Percentiles rank a stretch among this genome's conserved stretches.
Conservation (phyloP, 2,113 vertebrate species). For the Cranoglanis bouderius region DNA sequence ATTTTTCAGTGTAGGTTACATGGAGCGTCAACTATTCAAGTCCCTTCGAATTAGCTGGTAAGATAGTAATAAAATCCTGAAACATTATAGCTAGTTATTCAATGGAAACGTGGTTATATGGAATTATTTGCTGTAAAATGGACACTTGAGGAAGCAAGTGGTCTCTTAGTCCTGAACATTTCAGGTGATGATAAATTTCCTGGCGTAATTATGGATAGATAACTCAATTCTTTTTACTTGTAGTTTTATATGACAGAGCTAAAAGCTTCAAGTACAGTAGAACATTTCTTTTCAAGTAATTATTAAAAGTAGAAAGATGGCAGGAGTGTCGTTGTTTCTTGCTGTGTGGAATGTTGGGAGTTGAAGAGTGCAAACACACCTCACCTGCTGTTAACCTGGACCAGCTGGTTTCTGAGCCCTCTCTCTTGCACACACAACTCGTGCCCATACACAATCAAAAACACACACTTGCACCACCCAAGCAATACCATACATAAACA, state of each 20-base stretch:
- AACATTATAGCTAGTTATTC: not conserved
- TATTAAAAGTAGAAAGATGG: not conserved
- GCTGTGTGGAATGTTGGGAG: not conserved
- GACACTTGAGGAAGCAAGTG: not conserved
- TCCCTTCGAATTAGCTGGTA: not conserved
- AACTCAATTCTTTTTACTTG: not conserved
- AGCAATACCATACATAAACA: not conserved
- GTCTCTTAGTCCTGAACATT: not conserved
- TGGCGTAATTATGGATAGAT: not conserved
- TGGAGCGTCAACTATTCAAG: not conserved
- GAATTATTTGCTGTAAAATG: not conserved
- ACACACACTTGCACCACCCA: not conserved
- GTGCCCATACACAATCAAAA: not conserved
- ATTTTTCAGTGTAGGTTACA: not conserved
- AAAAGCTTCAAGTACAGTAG: not conserved
- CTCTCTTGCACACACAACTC: not conserved
- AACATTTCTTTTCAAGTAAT: not conserved
- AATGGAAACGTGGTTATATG: too few species aligned
- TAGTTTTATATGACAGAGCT: not conserved
- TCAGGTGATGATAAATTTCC: not conserved
- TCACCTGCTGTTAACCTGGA: constrained; percentile 22
- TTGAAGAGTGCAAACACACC: not conserved
- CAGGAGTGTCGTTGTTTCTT: not conserved
- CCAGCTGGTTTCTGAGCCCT: constrained; percentile 16
- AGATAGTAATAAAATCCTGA: not conserved